Percentiles rank a stretch among this genome's conserved stretches.
phyloP scores from a whole-genome alignment of 1,140 invertebrate genomes.

The Atta colombica region DNA sequence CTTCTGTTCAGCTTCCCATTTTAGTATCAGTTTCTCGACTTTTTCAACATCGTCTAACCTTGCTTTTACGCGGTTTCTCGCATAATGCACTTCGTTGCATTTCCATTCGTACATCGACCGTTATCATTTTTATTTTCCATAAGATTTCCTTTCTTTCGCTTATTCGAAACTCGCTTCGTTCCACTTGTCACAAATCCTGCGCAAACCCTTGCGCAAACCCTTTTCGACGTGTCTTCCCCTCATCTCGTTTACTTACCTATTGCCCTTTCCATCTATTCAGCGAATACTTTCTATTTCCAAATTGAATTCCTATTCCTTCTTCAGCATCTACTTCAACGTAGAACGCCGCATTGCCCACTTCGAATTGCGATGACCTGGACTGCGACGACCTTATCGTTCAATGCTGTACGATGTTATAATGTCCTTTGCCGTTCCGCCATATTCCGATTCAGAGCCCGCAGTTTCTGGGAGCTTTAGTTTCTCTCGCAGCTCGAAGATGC shows the following conservation, averaged over 20 bases:
- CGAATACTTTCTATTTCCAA: neutral
- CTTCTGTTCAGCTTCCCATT: conserved; percentile 12
- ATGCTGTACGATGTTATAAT: conserved; percentile 32
- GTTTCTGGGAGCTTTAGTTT: conserved; percentile 48
- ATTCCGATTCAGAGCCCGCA: conserved; percentile 27
- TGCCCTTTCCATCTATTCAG: neutral
- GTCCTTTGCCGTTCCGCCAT: neutral
- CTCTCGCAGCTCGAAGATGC: conserved; percentile 35
- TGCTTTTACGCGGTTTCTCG: conserved; percentile 27
- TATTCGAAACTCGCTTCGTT: neutral
- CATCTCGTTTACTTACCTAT: neutral
- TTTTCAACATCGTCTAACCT: conserved; percentile 9
- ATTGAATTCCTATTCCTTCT: conserved; percentile 34
- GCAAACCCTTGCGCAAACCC: neutral
- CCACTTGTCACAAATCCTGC: neutral
- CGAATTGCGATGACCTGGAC: conserved; percentile 22
- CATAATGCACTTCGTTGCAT: conserved; percentile 55
- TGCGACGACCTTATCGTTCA: conserved; percentile 24
- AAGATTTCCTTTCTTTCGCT: neutral
- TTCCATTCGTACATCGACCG: conserved; percentile 4
- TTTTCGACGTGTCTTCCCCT: neutral
- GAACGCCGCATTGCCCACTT: neutral
- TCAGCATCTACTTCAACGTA: conserved; percentile 5
- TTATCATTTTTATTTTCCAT: conserved; percentile 54
- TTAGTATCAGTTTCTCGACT: neutral